phyloP scores from a whole-genome alignment of 1,140 invertebrate genomes.

The Drosophila oshimai region DNA sequence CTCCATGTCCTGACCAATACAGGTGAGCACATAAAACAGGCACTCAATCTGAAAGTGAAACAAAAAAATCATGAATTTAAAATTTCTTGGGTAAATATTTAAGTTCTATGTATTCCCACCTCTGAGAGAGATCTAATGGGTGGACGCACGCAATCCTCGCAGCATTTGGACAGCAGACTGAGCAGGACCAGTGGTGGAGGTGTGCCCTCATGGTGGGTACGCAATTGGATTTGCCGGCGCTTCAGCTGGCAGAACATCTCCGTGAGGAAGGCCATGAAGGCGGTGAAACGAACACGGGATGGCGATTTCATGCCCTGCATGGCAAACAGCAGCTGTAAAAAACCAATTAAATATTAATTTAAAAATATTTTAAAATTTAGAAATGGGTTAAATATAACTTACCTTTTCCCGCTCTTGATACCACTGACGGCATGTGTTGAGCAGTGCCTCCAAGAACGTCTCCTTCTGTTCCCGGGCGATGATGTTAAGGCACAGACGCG shows the following conservation, averaged over 20 bases:
- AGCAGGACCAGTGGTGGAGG: slow-evolving; percentile 89
- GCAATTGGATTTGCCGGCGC: slow-evolving; percentile 88
- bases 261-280: slow-evolving; percentile 93
- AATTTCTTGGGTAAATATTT: too few species aligned
- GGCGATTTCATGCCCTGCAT: slow-evolving; percentile 81
- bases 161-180: slow-evolving; percentile 92
- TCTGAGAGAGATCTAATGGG: slow-evolving; percentile 90
- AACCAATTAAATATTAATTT: background rate
- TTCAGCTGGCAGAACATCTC: slow-evolving; percentile 94
- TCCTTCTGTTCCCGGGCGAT: slow-evolving; percentile 93
- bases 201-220: slow-evolving; percentile 87
- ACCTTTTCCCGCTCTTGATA: slow-evolving; percentile 91
- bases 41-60: slow-evolving; percentile 88
- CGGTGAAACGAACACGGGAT: slow-evolving; percentile 87
- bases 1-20: slow-evolving; percentile 93
- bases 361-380: background rate
- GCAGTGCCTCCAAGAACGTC: slow-evolving; percentile 93
- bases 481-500: slow-evolving; percentile 91
- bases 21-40: slow-evolving; percentile 93
- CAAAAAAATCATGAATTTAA: background rate
- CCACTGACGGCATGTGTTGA: slow-evolving; percentile 95
- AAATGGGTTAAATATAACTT: too few species aligned
- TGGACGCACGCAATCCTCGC: slow-evolving; percentile 90
- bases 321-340: slow-evolving; percentile 66
- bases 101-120: too few species aligned